Evolutionary conservation across 2,888 invertebrate genomes (phyloP), one percentile per base, ranked within the genome.

Genomic region (Polyommatus icarus): DNA sequence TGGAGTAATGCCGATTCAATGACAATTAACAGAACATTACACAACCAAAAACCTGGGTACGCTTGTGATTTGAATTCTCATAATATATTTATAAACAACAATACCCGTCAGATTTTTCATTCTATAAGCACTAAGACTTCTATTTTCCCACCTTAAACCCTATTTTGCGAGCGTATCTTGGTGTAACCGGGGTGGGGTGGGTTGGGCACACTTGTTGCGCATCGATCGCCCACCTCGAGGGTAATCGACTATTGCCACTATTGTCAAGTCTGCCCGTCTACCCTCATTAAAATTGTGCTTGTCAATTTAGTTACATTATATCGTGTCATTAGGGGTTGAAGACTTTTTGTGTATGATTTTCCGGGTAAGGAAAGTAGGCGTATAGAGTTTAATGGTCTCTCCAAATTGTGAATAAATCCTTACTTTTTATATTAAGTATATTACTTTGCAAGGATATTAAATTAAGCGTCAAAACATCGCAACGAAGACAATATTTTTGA

Each of bases 141-240:
- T 67, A 67, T 67, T 67, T 67, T 32, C 67, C 29, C 67, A 32
- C 67, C 29, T 12, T 24, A 24, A 24, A 0, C 24, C 67, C 67
- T 67, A 67, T 32, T 61, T 61, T 20, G 59, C 8, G 24, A 61
- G 67, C 67, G 67, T 61, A 61, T 61, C 61, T 61, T 12, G 67
- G 67, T 67, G 29, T 67, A 54, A 32, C 76, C 50, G 29, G 32
- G 78, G 76, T 76, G 29, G 76, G 76, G 71, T 79, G 7, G 77
- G 40, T 54, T 73, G 75, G 80, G 18, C 77, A 80, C 80, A 83
- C 83, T 83, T 83, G 83, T 83, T 83, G 83, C 81, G 78, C 79
- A 81, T 81, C 82, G 83, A 82, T 83, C 82, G 80, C 8, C 78
- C 76, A 76, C 79, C 80, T 61, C 76, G 18, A 24, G 40, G 61